Evolutionary conservation across 1,140 invertebrate species (phyloP), one percentile per base, ranked within the genome.

Genomic region (Drosophila aff.): DNA sequence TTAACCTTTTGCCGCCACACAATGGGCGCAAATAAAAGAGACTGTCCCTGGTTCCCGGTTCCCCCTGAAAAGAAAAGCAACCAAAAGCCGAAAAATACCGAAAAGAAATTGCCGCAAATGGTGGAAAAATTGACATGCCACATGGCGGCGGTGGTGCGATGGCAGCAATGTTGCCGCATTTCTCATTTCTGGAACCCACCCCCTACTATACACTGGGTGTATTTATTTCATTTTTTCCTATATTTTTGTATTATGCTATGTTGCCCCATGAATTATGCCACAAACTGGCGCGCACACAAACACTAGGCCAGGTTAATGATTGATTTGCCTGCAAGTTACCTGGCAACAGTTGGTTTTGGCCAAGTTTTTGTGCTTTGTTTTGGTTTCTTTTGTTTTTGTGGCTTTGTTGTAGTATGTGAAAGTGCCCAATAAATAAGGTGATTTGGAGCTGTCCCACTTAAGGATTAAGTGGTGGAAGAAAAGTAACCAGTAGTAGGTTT

Each of bases 331-430:
- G 13, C 43, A 31, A 62, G 68, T 76, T 71, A 81, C 84, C 85
- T 81, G 85, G 85, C 84, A 89, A 89, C 84, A 90, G 84, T 89
- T 89, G 85, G 84, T 81, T 87, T 74, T 83, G 84, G 76, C 83
- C 72, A 87, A 72, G 49, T 59, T 68, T 59, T 31, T 5, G 38
- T 9, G n/a, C 13, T 23, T 41, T 58, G 52, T 71, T 59, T 49
- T 71, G 33, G 33, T 28, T 49, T 38, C 13, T 13, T 38, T 43
- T 26, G 5, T 36, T 36, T 11, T 36, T 11, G 33, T 11, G 11
- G 11, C 0, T 9, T 21, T 33, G 11, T 53, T 53, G 7, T 53
- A 82, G 7, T 53, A 82, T 73, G 79, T 63, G 79, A 82, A 78
- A 75, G 75, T 78, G 74, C 53, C 36, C 15, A 9, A 44, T 28